These are phyloP conservation scores for Physocephala rufipes DNA, from an alignment of 2,888 invertebrate species.

Conservation along the genomic window DNA sequence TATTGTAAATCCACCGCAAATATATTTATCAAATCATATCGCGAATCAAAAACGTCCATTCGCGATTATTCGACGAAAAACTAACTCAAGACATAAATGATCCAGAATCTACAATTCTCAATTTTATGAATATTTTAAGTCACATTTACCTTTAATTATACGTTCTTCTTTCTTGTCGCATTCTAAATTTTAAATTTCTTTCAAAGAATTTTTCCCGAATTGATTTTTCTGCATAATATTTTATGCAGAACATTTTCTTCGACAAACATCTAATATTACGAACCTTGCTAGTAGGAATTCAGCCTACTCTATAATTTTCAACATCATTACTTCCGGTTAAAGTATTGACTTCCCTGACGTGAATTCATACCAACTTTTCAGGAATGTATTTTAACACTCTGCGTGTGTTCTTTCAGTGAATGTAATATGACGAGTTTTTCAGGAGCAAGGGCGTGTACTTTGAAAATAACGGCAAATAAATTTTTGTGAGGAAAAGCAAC, in stretches of 20 bases:
- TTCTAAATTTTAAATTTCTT: no score
- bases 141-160: no score
- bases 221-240: no score
- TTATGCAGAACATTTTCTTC: no score
- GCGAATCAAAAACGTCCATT: no score
- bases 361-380: background rate
- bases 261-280: no score
- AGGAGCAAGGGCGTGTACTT: constrained; percentile 25
- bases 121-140: background rate
- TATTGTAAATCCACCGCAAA: no score
- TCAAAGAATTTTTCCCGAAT: background rate
- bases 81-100: background rate
- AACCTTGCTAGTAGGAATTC: no score
- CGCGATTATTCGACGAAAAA: no score
- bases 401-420: background rate
- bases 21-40: no score
- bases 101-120: background rate
- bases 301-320: constrained; percentile 33
- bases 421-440: background rate
- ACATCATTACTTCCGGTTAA: constrained; percentile 40
- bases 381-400: no score
- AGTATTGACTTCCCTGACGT: constrained; percentile 33
- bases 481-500: constrained; percentile 34
- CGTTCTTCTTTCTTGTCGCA: no score
- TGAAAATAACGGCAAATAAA: constrained; percentile 35